Conservation (phyloP, 1,140 invertebrate genomes). For the Megathymus violae region DNA sequence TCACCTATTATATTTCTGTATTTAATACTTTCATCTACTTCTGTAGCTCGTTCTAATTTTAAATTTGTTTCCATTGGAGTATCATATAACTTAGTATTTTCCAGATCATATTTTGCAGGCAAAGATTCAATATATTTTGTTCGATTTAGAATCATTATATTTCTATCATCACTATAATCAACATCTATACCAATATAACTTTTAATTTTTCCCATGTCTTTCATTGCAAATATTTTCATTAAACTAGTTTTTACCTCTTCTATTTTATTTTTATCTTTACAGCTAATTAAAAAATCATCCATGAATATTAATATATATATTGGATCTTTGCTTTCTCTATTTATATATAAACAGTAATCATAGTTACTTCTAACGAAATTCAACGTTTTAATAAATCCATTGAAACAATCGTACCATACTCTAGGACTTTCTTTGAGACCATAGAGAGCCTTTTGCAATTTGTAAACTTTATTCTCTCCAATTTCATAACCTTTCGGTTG, state of each 20-base stretch:
- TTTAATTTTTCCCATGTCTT: slow-evolving; percentile 56
- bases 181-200: too few species aligned
- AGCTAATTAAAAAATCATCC: slow-evolving; percentile 44
- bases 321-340: too few species aligned
- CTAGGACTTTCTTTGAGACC: too few species aligned
- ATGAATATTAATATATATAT: slow-evolving; percentile 48
- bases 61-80: too few species aligned
- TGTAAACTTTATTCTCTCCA: slow-evolving; percentile 44
- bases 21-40: too few species aligned
- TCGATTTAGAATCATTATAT: slow-evolving; percentile 58
- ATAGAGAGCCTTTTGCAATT: slow-evolving; percentile 52
- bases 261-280: slow-evolving; percentile 50
- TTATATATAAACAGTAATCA: too few species aligned
- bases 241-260: too few species aligned
- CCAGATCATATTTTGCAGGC: slow-evolving; percentile 58
- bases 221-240: slow-evolving; percentile 55
- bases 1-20: too few species aligned
- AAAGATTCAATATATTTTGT: slow-evolving; percentile 69
- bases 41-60: slow-evolving; percentile 57
- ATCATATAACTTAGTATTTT: too few species aligned
- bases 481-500: slow-evolving; percentile 59
- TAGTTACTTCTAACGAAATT: too few species aligned
- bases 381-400: too few species aligned
- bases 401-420: too few species aligned
- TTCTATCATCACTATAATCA: slow-evolving; percentile 51